Base-by-base conservation (phyloP, 2,113 vertebrate species). In the Columbina picui region DNA sequence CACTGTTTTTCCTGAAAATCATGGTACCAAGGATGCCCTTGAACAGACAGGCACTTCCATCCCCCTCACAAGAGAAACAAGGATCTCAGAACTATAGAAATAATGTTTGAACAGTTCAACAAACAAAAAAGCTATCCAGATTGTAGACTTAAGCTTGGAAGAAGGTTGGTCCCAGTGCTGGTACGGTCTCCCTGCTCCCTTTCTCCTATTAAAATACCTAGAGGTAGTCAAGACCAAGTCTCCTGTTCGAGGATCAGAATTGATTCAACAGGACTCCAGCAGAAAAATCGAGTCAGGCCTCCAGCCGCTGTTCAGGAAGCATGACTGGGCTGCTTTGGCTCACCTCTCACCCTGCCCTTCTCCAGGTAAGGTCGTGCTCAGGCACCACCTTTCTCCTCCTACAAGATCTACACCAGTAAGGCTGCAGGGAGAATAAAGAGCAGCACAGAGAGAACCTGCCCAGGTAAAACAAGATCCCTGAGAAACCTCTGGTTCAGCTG, bases 351-450 rank as follows among this genome's bases (percentile, higher is more conserved):
- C 61, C 60, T 80, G 41, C 73, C 91, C 69, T 89, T 63, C 65
- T 49, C 14, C 69, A 90, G 87, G 80, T 81, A 92, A 87, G 83
- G 91, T 86, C 87, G 63, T 9, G 8, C 38, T 78, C 43, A 16
- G 59, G 23, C 89, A 94, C 60, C 65, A 61, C 52, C 84, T 4
- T 80, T 26, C 50, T 45, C 69, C 29, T 79, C 45, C 73, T 74
- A 9, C 56, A 50, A 63, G 39, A 38, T 2, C 55, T 15, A 29
- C 38, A 59, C 29, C 4, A 3, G 29, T 29, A 38, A 55, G 52
- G 55, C 73, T 43, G 26, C 22, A 61, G 16, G 49, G 11, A 81
- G 5, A 29, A 67, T 18, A 20, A 29, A 45, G 1, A 38, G 6
- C 26, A 29, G n/a, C 52, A 36, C 30, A 49, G 32, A 32, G 10